phyloP scores from a whole-genome alignment of 2,797 vertebrate genomes.

The Manis crassicaudata region DNA sequence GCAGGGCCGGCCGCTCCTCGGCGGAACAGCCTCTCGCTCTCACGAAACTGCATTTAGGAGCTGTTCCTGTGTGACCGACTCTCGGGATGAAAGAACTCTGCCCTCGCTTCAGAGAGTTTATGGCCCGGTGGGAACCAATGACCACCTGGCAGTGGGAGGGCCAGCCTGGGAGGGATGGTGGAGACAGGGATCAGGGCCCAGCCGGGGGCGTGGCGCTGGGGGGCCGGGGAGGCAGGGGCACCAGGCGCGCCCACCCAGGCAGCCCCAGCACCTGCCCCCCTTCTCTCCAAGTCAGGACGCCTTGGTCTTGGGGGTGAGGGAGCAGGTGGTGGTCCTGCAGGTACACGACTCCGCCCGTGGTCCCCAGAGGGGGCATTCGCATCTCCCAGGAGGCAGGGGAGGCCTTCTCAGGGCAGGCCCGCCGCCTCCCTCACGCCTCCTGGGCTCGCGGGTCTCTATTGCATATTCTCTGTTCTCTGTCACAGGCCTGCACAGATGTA shows the following conservation, averaged over 20 bases:
- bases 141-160: too few species aligned
- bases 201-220: background rate
- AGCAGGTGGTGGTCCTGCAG: too few species aligned
- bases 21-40: background rate
- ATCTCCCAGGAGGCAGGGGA: fast-evolving
- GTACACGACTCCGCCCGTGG: fast-evolving
- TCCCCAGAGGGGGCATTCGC: fast-evolving
- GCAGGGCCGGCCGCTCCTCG: background rate
- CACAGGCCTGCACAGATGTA: fast-evolving
- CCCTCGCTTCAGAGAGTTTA: background rate
- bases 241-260: fast-evolving
- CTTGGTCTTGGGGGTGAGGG: background rate
- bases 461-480: background rate
- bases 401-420: background rate
- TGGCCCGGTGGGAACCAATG: fast-evolving
- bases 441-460: fast-evolving
- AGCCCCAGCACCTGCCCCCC: too few species aligned
- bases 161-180: fast-evolving
- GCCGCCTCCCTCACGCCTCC: fast-evolving
- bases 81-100: too few species aligned
- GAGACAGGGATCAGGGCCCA: fast-evolving
- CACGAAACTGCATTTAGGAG: background rate
- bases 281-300: background rate
- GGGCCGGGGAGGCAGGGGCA: background rate
- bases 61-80: background rate